A percentile compares a stretch with the other conserved stretches of the same genome.
Evolutionary conservation across 2,888 invertebrate species (phyloP).

Genomic region (Chaitophorus viminalis): DNA sequence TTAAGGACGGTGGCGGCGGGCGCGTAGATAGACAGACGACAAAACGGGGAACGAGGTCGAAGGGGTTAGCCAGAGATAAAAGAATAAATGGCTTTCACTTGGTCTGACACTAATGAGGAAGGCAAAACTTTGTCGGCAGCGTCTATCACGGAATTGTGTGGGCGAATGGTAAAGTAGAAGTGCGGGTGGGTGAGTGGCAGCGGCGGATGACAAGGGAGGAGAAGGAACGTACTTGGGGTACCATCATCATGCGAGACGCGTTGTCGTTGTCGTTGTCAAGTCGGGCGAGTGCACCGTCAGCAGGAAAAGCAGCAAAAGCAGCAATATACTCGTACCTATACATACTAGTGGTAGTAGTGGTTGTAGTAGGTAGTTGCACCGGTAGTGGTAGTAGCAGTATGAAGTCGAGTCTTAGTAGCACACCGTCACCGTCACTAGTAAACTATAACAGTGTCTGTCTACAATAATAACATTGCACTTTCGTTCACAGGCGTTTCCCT

Average conservation of each 20-base stretch:
- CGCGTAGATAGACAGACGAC: neutral
- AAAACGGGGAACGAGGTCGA: neutral
- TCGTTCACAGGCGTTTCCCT: constrained; percentile 21
- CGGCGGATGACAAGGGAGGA: neutral
- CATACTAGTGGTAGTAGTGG: neutral
- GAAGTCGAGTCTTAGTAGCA: neutral
- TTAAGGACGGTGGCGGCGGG: neutral
- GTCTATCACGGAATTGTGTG: constrained; percentile 44
- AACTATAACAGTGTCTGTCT: neutral
- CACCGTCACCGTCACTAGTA: neutral
- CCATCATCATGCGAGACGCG: constrained; percentile 39
- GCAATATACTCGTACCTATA: neutral
- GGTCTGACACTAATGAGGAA: constrained; percentile 58
- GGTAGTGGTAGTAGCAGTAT: neutral
- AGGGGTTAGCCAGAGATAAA: constrained; percentile 44
- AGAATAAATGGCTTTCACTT: constrained; percentile 47
- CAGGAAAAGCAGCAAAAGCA: constrained; percentile 27
- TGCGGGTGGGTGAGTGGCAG: neutral
- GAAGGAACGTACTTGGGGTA: neutral
- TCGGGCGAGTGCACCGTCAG: constrained; percentile 53
- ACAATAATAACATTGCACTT: constrained; percentile 44
- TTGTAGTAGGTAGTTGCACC: neutral
- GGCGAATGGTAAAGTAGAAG: neutral
- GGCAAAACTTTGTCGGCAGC: constrained; percentile 40
- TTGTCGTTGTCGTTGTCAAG: constrained; percentile 46